Percentiles rank a stretch among this genome's conserved stretches.
Evolutionary conservation across 2,888 invertebrate genomes (phyloP).

Genomic region (Dryocosmus kuriphilus): DNA sequence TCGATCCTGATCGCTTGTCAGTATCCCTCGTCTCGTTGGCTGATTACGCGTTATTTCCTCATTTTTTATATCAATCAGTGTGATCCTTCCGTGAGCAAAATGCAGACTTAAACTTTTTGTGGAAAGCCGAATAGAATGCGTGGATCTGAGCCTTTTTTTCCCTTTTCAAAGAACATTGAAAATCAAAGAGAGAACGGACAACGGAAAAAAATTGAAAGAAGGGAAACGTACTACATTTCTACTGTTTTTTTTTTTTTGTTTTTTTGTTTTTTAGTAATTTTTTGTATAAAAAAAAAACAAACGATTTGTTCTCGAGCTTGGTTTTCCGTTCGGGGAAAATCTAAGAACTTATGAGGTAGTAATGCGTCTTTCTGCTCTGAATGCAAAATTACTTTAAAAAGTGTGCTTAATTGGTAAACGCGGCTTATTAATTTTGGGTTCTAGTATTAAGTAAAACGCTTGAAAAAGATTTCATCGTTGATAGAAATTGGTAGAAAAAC

Average conservation of each 20-base stretch:
- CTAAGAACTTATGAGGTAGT: slow-evolving; percentile 30
- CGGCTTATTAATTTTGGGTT: slow-evolving; percentile 69
- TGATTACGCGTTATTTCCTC: slow-evolving; percentile 39
- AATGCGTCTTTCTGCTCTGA: slow-evolving; percentile 11
- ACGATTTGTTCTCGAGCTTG: slow-evolving; percentile 26
- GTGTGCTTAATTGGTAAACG: slow-evolving; percentile 27
- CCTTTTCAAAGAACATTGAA: slow-evolving; percentile 13
- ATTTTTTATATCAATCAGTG: neutral
- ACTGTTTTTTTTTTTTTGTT: neutral
- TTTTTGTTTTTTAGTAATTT: slow-evolving; percentile 35
- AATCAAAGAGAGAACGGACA: slow-evolving; percentile 44
- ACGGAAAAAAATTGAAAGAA: slow-evolving; percentile 14
- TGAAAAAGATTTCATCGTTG: neutral
- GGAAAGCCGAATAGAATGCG: slow-evolving; percentile 48
- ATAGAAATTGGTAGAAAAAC: slow-evolving; percentile 9
- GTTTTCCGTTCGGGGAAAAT: slow-evolving; percentile 23
- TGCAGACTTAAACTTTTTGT: slow-evolving; percentile 46
- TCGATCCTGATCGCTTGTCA: slow-evolving; percentile 46
- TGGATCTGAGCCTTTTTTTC: slow-evolving; percentile 35
- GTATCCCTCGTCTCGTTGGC: slow-evolving; percentile 43
- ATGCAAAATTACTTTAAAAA: slow-evolving; percentile 22
- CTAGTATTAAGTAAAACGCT: slow-evolving; percentile 67
- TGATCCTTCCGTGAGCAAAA: slow-evolving; percentile 11
- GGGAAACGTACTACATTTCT: slow-evolving; percentile 31
- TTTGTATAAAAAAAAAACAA: slow-evolving; percentile 39